phyloP scores from a whole-genome alignment of 2,113 vertebrate species.

The Gallinago paraguaiae region DNA sequence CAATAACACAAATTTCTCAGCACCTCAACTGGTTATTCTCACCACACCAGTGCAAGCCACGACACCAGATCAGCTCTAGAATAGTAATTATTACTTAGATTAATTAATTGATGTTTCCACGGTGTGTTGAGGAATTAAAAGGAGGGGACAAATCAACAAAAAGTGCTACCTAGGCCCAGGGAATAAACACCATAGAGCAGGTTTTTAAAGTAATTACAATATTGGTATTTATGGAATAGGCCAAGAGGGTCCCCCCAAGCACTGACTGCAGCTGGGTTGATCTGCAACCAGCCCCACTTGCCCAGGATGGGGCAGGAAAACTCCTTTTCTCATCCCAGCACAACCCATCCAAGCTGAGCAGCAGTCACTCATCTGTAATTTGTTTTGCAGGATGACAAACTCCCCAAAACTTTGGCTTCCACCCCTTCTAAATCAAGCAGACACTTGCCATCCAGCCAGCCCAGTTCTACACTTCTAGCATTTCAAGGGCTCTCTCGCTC shows the following conservation, averaged over 20 bases:
- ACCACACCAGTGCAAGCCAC: neutral
- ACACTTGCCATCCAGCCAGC: neutral
- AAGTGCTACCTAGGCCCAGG: neutral
- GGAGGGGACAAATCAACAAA: neutral
- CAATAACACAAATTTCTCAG: neutral
- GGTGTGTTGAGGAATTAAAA: neutral
- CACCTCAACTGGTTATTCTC: neutral
- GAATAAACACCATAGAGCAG: neutral
- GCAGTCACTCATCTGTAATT: neutral
- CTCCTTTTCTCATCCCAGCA: neutral
- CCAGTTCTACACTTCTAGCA: neutral
- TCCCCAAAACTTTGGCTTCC: neutral
- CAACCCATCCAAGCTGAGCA: neutral
- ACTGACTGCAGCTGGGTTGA: neutral
- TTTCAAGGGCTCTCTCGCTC: neutral
- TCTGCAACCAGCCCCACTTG: neutral
- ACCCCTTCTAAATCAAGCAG: neutral
- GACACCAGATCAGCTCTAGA: neutral
- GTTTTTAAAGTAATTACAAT: neutral
- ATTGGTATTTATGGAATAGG: neutral
- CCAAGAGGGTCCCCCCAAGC: neutral
- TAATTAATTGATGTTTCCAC: constrained; percentile 24
- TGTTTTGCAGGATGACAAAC: neutral
- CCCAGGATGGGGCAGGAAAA: neutral
- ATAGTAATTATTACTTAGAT: neutral